Evolutionary conservation across 1,140 invertebrate genomes (phyloP), one percentile per base, ranked within the genome.

Genomic region (Leptopilina boulardi): DNA sequence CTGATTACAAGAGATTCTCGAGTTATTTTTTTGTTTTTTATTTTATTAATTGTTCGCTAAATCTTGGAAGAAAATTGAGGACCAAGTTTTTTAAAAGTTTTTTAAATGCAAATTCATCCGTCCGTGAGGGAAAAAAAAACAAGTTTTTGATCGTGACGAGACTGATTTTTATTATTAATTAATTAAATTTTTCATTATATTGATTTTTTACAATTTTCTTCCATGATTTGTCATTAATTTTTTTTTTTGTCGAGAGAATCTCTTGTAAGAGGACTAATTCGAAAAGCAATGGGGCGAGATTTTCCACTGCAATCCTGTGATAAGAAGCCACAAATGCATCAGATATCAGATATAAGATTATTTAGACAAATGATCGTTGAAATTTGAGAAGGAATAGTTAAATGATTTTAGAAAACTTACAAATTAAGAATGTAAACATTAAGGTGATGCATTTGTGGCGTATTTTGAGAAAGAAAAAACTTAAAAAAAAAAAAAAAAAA

Each of bases 281-380:
- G 23, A n/a, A 15, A 15, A 66, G 59, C 59, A 30, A 66, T 66
- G 59, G 26, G 23, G 23, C 26, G n/a, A 66, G 59, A 66, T 66
- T 66, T 66, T 66, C 23, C 15, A 66, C 59, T 30, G 59, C 59
- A 66, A 66, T 66, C 59, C 59, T 66, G 59, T 66, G 59, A 66
- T 66, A 66, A 66, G 59, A 66, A 66, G 59, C 59, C 23, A 66
- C 59, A 66, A 30, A 66, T 66, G 59, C 59, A 66, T 66, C 23
- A 4, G 13, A 26, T 30, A 66, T 66, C 26, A n/a, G 59, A 30
- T 66, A n/a, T 66, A 66, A 30, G 59, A 66, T 66, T 30, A 34
- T 66, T 66, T 66, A 66, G 59, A 54, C 51, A 54, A n/a, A 21
- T 54, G 51, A 66, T 66, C 15, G 59, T 34, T 66, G 23, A 66